A percentile compares a stretch with the other conserved stretches of the same genome.
Conservation (phyloP, 2,113 vertebrate genomes). For the Nothocercus julius region DNA sequence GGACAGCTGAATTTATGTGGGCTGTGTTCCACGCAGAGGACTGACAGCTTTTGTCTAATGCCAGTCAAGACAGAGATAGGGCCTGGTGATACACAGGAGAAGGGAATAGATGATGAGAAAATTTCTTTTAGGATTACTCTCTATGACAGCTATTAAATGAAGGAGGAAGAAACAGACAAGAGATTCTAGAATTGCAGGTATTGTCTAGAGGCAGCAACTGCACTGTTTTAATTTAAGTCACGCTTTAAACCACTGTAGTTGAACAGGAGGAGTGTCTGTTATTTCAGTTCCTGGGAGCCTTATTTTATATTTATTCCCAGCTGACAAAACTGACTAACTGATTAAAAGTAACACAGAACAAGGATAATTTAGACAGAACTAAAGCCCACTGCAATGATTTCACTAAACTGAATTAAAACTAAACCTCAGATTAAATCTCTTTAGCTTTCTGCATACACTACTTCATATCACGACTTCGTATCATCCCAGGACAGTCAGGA, state of each 20-base stretch:
- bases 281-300: background rate
- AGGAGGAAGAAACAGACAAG: background rate
- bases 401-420: conserved; percentile 44
- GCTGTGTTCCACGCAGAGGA: background rate
- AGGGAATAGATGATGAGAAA: conserved; percentile 26
- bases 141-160: conserved; percentile 39
- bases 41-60: conserved; percentile 13
- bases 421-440: background rate
- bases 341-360: conserved; percentile 25
- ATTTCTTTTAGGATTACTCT: conserved; percentile 24
- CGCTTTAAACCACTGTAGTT: background rate
- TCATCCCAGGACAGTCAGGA: background rate
- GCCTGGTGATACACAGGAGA: background rate
- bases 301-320: conserved; percentile 18
- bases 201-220: conserved; percentile 10
- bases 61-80: conserved; percentile 8
- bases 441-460: background rate
- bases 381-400: conserved; percentile 31
- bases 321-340: conserved; percentile 1
- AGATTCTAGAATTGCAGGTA: background rate
- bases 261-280: background rate
- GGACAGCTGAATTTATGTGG: background rate
- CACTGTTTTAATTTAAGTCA: conserved; percentile 34
- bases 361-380: conserved; percentile 24
- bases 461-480: background rate